A percentile compares a stretch with the other conserved stretches of the same genome.
phyloP scores from a whole-genome alignment of 2,888 invertebrate species.

The Caenorhabditis doughertyi region DNA sequence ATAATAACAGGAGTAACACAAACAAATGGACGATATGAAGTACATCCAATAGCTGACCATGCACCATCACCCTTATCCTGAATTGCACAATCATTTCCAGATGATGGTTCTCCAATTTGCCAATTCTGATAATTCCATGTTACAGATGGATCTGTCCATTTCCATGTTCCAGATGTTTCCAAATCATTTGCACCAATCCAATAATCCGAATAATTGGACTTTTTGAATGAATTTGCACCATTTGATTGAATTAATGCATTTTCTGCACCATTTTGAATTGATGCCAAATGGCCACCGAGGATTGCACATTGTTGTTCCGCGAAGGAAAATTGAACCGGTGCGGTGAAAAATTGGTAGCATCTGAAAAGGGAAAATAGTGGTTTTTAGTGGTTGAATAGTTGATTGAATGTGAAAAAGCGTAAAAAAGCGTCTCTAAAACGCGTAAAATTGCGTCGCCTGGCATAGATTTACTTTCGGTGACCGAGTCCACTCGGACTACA shows the following conservation, averaged over 20 bases:
- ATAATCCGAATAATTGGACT: conserved; percentile 57
- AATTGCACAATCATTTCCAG: conserved; percentile 50
- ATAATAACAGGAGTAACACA: conserved; percentile 59
- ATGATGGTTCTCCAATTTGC: conserved; percentile 50
- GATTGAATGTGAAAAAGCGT: too few species aligned
- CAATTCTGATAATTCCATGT: conserved; percentile 46
- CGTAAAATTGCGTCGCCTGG: too few species aligned
- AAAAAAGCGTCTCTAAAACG: too few species aligned
- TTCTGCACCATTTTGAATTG: conserved; percentile 59
- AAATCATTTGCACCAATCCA: conserved; percentile 66
- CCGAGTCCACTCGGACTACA: too few species aligned
- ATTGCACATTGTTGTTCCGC: conserved; percentile 61
- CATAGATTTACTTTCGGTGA: too few species aligned
- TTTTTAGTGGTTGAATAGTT: too few species aligned
- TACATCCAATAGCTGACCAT: conserved; percentile 59
- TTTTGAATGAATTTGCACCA: conserved; percentile 44
- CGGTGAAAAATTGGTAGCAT: conserved; percentile 66
- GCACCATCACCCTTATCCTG: conserved; percentile 47
- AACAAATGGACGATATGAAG: conserved; percentile 48
- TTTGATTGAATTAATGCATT: conserved; percentile 50
- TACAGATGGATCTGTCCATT: conserved; percentile 56
- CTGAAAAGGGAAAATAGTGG: too few species aligned
- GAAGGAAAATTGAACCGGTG: conserved; percentile 58
- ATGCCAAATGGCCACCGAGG: conserved; percentile 60
- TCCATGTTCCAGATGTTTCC: conserved; percentile 51